Evolutionary conservation across 2,113 vertebrate genomes (phyloP).

Genomic region (Turnix velox): DNA sequence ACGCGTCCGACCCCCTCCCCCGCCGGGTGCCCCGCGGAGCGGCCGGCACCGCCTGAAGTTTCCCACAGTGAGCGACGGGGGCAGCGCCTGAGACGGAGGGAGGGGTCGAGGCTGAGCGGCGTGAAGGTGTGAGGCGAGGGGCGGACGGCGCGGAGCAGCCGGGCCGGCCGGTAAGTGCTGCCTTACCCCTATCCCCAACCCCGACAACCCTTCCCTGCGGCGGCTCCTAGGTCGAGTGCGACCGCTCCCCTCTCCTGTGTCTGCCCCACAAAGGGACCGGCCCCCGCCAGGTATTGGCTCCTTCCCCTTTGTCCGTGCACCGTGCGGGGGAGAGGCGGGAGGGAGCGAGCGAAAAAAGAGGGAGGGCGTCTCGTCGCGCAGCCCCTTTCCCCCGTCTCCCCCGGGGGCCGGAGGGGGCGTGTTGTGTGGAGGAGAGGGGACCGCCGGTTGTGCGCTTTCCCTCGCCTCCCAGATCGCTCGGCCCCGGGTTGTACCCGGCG

Average conservation of each 20-base stretch:
- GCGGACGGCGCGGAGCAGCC: neutral
- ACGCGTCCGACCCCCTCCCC: neutral
- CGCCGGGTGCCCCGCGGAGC: neutral
- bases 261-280: neutral
- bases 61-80: neutral
- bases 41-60: neutral
- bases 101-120: neutral
- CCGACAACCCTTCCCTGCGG: neutral
- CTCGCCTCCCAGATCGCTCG: neutral
- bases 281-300: neutral
- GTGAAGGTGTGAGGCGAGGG: conserved; percentile 11
- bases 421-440: neutral
- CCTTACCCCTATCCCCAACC: no score
- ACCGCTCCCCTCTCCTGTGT: neutral
- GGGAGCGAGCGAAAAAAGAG: no score
- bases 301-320: neutral
- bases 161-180: neutral
- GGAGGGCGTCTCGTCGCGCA: neutral
- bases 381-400: neutral
- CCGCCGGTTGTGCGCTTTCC: neutral
- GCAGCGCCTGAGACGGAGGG: neutral
- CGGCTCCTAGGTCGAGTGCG: neutral
- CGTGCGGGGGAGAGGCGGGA: neutral
- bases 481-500: neutral
- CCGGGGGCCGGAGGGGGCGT: neutral